Conservation (phyloP, 2,797 vertebrate genomes). For the Muscicapa comitata region DNA sequence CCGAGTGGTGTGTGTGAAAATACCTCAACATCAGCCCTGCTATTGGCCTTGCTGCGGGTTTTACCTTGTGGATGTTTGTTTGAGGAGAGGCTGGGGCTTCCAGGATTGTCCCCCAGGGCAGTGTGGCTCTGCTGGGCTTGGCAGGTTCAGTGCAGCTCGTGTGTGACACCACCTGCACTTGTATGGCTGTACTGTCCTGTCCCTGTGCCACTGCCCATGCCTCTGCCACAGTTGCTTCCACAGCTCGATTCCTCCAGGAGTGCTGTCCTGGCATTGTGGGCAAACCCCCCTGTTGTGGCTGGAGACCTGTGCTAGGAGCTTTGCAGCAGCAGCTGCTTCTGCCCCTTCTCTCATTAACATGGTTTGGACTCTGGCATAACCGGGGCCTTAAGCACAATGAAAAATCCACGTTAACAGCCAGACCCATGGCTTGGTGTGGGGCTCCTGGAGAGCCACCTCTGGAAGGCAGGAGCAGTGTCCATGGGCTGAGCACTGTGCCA, state of each 20-base stretch:
- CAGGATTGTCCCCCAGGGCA: fast-evolving
- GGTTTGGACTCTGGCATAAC: neutral
- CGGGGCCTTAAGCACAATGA: fast-evolving
- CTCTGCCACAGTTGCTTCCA: fast-evolving
- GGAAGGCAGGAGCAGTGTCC: neutral
- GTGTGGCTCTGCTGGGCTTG: neutral
- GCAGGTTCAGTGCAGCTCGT: fast-evolving
- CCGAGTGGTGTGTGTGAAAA: fast-evolving
- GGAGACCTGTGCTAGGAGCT: neutral
- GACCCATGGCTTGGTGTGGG: neutral
- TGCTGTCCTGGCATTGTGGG: fast-evolving
- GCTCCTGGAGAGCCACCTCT: neutral
- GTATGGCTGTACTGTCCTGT: fast-evolving
- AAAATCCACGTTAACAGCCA: fast-evolving
- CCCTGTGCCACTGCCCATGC: fast-evolving
- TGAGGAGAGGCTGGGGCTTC: fast-evolving
- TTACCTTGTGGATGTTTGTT: fast-evolving
- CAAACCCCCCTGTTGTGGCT: fast-evolving
- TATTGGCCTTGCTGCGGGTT: fast-evolving
- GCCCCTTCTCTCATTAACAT: fast-evolving
- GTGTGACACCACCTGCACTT: fast-evolving
- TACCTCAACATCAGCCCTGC: fast-evolving
- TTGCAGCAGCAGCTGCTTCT: neutral
- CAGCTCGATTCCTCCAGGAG: fast-evolving
- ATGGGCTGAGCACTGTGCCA: fast-evolving